These are phyloP conservation scores for Neomicropteryx cornuta DNA, from an alignment of 1,140 invertebrate genomes.

Conservation along the genomic window DNA sequence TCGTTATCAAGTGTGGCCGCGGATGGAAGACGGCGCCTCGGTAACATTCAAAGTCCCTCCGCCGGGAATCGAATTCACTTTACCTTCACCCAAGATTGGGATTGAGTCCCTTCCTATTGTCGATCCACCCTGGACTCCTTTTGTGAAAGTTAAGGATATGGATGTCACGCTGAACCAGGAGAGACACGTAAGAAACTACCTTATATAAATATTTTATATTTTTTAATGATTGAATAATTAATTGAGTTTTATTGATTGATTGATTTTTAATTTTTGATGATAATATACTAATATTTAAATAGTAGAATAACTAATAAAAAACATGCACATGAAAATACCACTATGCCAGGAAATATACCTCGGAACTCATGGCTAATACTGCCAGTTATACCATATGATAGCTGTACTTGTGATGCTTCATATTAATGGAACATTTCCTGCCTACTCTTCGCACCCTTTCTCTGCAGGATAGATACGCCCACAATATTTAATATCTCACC, in stretches of 20 bases:
- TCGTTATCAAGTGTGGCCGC: slow-evolving; percentile 96
- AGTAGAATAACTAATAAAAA: too few species aligned
- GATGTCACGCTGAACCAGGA: slow-evolving; percentile 99
- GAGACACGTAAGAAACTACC: slow-evolving; percentile 66
- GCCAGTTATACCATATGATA: too few species aligned
- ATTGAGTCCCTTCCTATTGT: slow-evolving; percentile 89
- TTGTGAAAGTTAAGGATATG: slow-evolving; percentile 96
- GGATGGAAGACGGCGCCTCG: slow-evolving; percentile 97
- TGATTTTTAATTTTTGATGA: too few species aligned
- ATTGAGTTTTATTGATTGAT: background rate
- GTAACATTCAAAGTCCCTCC: slow-evolving; percentile 94
- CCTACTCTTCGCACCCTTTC: too few species aligned
- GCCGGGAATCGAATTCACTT: slow-evolving; percentile 95
- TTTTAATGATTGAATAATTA: slow-evolving; percentile 1
- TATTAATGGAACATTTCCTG: too few species aligned
- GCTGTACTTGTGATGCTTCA: too few species aligned
- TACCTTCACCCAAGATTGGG: slow-evolving; percentile 97
- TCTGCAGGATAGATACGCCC: too few species aligned
- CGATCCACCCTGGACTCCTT: slow-evolving; percentile 97
- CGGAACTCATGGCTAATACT: too few species aligned
- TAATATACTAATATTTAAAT: too few species aligned
- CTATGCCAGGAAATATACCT: too few species aligned
- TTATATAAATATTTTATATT: background rate
- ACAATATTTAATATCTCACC: too few species aligned
- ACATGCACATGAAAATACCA: too few species aligned